phyloP scores from a whole-genome alignment of 1,140 invertebrate species.

The Magallana angulata region DNA sequence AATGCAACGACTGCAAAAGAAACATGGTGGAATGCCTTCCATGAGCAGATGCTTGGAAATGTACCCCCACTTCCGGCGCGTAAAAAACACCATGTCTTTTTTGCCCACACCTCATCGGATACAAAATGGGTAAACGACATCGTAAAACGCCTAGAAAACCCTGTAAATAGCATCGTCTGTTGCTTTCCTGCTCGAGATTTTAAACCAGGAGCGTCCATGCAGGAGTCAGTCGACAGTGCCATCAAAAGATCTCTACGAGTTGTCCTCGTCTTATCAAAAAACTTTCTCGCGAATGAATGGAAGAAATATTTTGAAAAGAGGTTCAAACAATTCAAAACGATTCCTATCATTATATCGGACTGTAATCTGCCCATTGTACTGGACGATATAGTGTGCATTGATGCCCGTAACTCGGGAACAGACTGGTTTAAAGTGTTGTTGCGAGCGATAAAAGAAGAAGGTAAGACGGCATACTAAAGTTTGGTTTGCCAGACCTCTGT shows the following conservation, averaged over 20 bases:
- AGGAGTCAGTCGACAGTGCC: constrained; percentile 43
- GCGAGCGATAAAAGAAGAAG: constrained; percentile 44
- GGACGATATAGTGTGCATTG: constrained; percentile 49
- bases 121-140: constrained; percentile 46
- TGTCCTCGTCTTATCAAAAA: constrained; percentile 50
- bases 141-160: constrained; percentile 51
- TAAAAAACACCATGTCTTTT: constrained; percentile 52
- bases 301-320: constrained; percentile 52
- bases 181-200: constrained; percentile 55
- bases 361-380: constrained; percentile 41
- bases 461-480: neutral
- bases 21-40: constrained; percentile 52
- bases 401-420: constrained; percentile 43
- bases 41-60: constrained; percentile 37
- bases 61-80: constrained; percentile 39
- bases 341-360: constrained; percentile 47
- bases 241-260: constrained; percentile 41
- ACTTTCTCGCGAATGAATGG: constrained; percentile 50
- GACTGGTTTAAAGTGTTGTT: constrained; percentile 49
- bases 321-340: constrained; percentile 30
- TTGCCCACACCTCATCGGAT: constrained; percentile 49
- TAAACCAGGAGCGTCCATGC: constrained; percentile 46
- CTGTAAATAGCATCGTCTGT: constrained; percentile 48
- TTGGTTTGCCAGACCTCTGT: no score
- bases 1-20: constrained; percentile 50